Conservation (phyloP, 2,888 invertebrate genomes). For the Ctena decussata region DNA sequence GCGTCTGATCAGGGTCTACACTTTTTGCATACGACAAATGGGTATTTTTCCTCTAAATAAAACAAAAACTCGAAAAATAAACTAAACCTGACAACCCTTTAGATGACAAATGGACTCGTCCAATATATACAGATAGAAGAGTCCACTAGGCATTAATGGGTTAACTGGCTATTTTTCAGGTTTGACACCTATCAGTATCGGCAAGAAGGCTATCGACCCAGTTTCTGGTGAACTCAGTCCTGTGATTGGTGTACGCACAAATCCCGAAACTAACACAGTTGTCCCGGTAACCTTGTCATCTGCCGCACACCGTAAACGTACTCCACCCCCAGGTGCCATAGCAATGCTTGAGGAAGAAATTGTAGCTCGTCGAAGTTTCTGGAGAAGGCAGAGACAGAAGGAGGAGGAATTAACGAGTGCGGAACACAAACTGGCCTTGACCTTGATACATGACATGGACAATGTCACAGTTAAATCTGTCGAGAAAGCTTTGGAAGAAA, state of each 20-base stretch:
- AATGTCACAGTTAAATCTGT: constrained; percentile 71
- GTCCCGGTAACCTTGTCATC: constrained; percentile 83
- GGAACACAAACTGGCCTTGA: constrained; percentile 76
- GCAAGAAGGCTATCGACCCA: constrained; percentile 83
- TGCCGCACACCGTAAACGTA: constrained; percentile 79
- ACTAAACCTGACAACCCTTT: no score
- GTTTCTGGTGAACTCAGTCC: constrained; percentile 84
- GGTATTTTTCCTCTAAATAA: no score
- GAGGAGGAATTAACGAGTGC: constrained; percentile 79
- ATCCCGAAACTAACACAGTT: constrained; percentile 80
- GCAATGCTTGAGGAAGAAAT: constrained; percentile 84
- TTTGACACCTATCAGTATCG: constrained; percentile 83
- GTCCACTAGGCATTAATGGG: background rate
- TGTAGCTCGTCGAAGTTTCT: constrained; percentile 80
- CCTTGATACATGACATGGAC: constrained; percentile 78
- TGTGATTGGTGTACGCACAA: constrained; percentile 80
- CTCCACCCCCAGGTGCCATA: constrained; percentile 82
- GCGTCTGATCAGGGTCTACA: no score
- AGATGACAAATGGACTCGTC: no score
- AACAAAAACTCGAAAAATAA: no score
- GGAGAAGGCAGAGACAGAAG: constrained; percentile 82
- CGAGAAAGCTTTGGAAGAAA: constrained; percentile 69
- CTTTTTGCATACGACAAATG: no score
- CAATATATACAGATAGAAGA: no score
- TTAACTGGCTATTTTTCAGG: constrained; percentile 65